phyloP scores from a whole-genome alignment of 2,888 invertebrate species.

The Sinodicranocentrus sp. region DNA sequence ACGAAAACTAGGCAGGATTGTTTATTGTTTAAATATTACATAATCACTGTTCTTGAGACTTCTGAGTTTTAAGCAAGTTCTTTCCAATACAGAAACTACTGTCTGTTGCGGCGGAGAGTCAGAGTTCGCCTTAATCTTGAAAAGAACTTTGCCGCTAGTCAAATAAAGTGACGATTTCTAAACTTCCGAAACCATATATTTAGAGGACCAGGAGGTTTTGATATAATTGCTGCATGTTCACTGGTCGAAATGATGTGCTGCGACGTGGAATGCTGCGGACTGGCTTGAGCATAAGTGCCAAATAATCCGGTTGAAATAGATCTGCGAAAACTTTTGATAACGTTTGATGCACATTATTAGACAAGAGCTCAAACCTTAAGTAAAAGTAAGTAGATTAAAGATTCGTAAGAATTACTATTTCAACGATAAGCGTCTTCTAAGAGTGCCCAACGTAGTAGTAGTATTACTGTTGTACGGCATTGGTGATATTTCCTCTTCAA shows the following conservation, averaged over 20 bases:
- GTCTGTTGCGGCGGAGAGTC: background rate
- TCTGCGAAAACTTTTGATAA: slow-evolving; percentile 10
- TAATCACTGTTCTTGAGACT: no score
- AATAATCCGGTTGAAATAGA: slow-evolving; percentile 37
- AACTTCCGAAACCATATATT: slow-evolving; percentile 54
- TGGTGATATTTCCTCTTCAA: slow-evolving; percentile 44
- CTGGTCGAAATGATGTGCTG: background rate
- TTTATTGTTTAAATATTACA: no score
- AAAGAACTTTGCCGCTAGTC: slow-evolving; percentile 55
- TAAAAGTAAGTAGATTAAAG: background rate
- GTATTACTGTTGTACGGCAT: background rate
- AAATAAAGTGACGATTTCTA: slow-evolving; percentile 54
- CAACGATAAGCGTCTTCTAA: slow-evolving; percentile 37
- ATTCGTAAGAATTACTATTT: slow-evolving; percentile 30
- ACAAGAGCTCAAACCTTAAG: no score
- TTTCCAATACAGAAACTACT: slow-evolving; percentile 15
- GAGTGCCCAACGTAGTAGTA: slow-evolving; percentile 31
- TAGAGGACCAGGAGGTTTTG: slow-evolving; percentile 36
- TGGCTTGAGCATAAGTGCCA: slow-evolving; percentile 28
- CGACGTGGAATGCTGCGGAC: background rate
- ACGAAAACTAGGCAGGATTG: no score
- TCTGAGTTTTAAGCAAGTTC: no score
- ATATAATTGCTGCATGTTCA: slow-evolving; percentile 8
- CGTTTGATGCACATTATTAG: no score
- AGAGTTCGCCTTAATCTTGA: slow-evolving; percentile 16